phyloP scores from a whole-genome alignment of 2,888 invertebrate genomes.

The Zeuzera pyrina region DNA sequence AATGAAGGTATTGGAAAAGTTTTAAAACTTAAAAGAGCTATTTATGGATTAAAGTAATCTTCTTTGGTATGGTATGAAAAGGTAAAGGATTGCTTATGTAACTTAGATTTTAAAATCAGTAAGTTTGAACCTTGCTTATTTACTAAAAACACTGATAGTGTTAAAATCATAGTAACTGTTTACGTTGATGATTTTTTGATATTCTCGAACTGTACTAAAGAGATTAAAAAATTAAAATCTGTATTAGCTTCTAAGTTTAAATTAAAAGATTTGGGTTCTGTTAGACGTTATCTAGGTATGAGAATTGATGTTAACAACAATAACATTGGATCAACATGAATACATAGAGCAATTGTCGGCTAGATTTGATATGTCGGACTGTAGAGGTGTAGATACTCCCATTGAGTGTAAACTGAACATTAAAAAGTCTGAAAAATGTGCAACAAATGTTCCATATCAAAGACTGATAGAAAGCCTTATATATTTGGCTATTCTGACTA shows the following conservation, averaged over 20 bases:
- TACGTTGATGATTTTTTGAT: background rate
- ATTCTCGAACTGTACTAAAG: background rate
- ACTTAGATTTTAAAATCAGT: background rate
- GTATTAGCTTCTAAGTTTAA: constrained; percentile 6
- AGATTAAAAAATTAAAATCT: constrained; percentile 6
- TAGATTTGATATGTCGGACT: constrained; percentile 9
- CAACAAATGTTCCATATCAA: constrained; percentile 9
- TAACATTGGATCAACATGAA: constrained; percentile 8
- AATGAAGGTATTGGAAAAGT: background rate
- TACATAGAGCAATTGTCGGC: constrained; percentile 6
- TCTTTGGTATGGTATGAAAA: background rate
- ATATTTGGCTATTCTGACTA: constrained; percentile 8
- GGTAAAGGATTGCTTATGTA: background rate
- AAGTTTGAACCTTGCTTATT: background rate
- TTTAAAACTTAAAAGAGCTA: background rate
- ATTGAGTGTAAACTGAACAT: constrained; percentile 8
- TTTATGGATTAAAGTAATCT: background rate
- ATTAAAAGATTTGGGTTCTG: constrained; percentile 9
- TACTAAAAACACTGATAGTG: background rate
- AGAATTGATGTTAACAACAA: constrained; percentile 4
- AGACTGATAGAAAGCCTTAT: constrained; percentile 10
- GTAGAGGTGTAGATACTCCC: constrained; percentile 6
- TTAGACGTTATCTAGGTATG: constrained; percentile 9
- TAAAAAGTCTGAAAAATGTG: constrained; percentile 2
- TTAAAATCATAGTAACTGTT: background rate